phyloP scores from a whole-genome alignment of 1,140 invertebrate species.

The Zaprionus gabonicus region DNA sequence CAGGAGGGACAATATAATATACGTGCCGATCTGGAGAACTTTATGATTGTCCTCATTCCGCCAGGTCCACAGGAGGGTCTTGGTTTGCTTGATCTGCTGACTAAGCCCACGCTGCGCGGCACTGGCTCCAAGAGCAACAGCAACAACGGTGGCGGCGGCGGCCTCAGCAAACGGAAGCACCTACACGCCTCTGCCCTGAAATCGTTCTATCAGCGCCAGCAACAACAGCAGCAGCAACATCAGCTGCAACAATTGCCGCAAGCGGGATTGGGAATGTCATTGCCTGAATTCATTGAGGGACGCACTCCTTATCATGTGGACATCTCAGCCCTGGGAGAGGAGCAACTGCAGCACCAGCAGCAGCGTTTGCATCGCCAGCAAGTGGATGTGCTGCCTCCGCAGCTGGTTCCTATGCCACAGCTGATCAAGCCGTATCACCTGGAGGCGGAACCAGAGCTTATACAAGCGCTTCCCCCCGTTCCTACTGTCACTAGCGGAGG shows the following conservation, averaged over 20 bases:
- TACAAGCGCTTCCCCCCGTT: constrained; percentile 73
- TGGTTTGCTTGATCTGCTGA: constrained; percentile 84
- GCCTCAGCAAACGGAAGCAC: constrained; percentile 59
- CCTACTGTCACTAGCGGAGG: constrained; percentile 16
- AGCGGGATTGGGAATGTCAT: constrained; percentile 1
- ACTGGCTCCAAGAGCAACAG: constrained; percentile 29
- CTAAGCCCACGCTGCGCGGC: constrained; percentile 64
- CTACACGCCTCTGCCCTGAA: constrained; percentile 44
- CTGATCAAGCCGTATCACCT: constrained; percentile 79
- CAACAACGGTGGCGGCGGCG: constrained; percentile 12
- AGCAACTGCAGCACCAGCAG: constrained; percentile 62
- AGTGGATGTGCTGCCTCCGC: constrained; percentile 78
- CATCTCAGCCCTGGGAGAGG: constrained; percentile 63
- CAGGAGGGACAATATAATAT: constrained; percentile 88
- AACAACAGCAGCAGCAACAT: constrained; percentile 32
- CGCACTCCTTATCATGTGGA: constrained; percentile 86
- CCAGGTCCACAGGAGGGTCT: constrained; percentile 83
- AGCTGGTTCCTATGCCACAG: constrained; percentile 71
- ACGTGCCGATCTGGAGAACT: constrained; percentile 87
- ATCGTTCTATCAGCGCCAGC: constrained; percentile 53
- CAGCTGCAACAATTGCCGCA: constrained; percentile 28
- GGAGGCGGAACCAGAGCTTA: constrained; percentile 76
- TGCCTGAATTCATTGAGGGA: constrained; percentile 86
- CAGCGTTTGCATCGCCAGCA: constrained; percentile 76
- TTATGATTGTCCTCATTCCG: constrained; percentile 87